Evolutionary conservation across 2,888 invertebrate genomes (phyloP), one percentile per base, ranked within the genome.

Genomic region (Eristalinus aeneus): DNA sequence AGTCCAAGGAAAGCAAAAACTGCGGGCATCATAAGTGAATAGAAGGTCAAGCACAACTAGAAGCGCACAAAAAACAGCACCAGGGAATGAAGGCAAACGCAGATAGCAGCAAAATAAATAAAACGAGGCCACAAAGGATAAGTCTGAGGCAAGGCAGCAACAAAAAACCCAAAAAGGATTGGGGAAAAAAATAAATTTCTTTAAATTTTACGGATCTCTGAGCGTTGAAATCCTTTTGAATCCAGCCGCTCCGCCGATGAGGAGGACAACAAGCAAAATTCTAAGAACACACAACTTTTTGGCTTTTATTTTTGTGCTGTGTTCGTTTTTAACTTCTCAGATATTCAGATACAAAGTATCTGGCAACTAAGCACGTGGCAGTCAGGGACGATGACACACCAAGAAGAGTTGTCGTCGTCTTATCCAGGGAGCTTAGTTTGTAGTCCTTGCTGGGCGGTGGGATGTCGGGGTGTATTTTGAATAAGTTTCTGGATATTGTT

Each of bases 1-100:
- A 39, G n/a, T 12, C 11, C 22, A 16, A 56, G 23, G 22, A 16
- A 12, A 12, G 53, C 9, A 53, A 27, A 56, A 56, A 56, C 23
- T 56, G 23, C 56, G 23, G 23, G 22, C 56, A 12, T 27, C 32
- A 31, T 54, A 81, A 53, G 8, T 20, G 54, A 69, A 72, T 32
- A 32, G 76, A 82, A 82, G 76, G 81, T 82, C 81, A 82, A 82
- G 76, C 71, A 82, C 54, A 61, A 67, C 65, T 67, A 34, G 54
- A 58, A 72, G 34, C 12, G n/a, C 23, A 12, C 22, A 32, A 53
- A 69, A n/a, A 39, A 67, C 10, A 12, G 8, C 58, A 36, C 9
- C 0, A 39, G 10, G 27, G 36, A 56, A 56, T 56, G 56, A 56
- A 27, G 16, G 22, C 23, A 23, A 23, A 56, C 11, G 56, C 20